Conservation (phyloP, 1,140 invertebrate species). For the Nephila pilipes region DNA sequence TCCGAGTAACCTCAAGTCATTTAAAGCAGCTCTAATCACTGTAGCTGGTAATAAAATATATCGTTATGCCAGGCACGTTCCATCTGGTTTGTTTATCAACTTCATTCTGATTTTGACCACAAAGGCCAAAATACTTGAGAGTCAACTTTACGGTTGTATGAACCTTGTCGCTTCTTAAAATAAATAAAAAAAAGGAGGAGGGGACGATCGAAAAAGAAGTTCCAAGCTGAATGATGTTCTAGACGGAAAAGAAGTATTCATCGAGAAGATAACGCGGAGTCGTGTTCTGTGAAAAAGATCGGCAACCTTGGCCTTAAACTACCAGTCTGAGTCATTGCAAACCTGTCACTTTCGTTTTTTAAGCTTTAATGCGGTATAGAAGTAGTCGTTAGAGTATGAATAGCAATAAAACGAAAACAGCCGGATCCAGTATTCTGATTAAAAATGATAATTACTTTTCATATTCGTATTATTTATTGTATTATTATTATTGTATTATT, state of each 20-base stretch:
- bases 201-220: constrained; percentile 1
- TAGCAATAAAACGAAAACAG: not conserved
- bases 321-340: constrained; percentile 34
- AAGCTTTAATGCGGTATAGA: not conserved
- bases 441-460: not conserved
- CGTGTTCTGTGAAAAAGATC: not conserved
- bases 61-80: constrained; percentile 32
- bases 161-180: constrained; percentile 1
- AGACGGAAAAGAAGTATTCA: not conserved
- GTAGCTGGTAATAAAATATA: not conserved
- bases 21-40: not conserved
- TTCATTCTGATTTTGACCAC: not conserved
- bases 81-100: constrained; percentile 46
- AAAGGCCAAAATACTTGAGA: constrained; percentile 54
- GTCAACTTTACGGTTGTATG: constrained; percentile 39
- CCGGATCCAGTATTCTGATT: not conserved
- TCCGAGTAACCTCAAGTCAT: not conserved
- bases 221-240: constrained; percentile 23
- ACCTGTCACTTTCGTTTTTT: constrained; percentile 43
- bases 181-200: constrained; percentile 31
- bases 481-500: not conserved
- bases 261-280: not conserved
- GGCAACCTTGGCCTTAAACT: constrained; percentile 53
- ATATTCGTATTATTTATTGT: not conserved
- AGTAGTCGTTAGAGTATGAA: not conserved